phyloP scores from a whole-genome alignment of 2,888 invertebrate species.

The Cacoxenus indagator region DNA sequence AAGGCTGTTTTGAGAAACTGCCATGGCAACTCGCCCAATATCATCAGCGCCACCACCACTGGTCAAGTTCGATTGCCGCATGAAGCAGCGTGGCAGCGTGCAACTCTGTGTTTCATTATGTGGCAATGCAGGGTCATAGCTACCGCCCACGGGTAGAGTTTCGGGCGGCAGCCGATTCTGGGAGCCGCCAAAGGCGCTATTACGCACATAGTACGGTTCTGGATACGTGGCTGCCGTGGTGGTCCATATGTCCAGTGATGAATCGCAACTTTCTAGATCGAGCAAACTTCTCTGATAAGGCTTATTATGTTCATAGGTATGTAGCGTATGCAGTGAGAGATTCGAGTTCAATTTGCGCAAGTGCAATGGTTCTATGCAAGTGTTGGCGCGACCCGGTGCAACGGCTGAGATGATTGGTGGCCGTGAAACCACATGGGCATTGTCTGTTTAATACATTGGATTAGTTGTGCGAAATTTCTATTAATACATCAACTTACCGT shows the following conservation, averaged over 20 bases:
- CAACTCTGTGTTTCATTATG: constrained; percentile 56
- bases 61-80: constrained; percentile 51
- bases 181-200: constrained; percentile 41
- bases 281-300: constrained; percentile 53
- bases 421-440: constrained; percentile 34
- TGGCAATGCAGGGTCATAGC: not conserved
- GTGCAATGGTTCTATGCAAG: constrained; percentile 58
- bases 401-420: not conserved
- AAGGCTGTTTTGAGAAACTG: constrained; percentile 56
- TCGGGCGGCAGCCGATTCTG: constrained; percentile 38
- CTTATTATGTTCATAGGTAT: constrained; percentile 35
- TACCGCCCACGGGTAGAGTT: not conserved
- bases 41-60: constrained; percentile 43
- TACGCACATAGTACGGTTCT: constrained; percentile 36
- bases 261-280: constrained; percentile 50
- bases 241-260: constrained; percentile 45
- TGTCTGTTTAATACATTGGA: constrained; percentile 34
- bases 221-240: constrained; percentile 29
- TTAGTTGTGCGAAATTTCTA: not conserved
- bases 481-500: constrained; percentile 43
- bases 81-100: constrained; percentile 68
- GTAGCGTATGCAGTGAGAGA: constrained; percentile 60
- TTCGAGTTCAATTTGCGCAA: constrained; percentile 65
- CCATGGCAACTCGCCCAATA: constrained; percentile 27
- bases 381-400: constrained; percentile 57